A percentile compares a stretch with the other conserved stretches of the same genome.
Evolutionary conservation across 2,113 vertebrate species (phyloP).

Genomic region (Elephas maximus): DNA sequence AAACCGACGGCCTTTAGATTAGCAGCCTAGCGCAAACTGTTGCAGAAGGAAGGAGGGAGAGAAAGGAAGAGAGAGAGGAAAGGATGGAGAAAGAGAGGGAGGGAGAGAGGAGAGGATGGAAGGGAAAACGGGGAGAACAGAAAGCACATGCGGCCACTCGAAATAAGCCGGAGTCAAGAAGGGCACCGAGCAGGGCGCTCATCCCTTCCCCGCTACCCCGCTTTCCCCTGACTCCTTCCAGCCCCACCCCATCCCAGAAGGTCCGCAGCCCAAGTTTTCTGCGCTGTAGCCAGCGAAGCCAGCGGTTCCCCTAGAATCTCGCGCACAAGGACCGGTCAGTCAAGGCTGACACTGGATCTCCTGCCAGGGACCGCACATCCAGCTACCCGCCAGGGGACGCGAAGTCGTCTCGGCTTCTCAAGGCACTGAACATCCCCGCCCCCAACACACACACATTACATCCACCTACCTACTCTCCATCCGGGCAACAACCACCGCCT

Average conservation of each 20-base stretch:
- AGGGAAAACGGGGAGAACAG: not conserved
- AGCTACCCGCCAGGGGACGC: rapidly evolving
- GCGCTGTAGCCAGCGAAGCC: not conserved
- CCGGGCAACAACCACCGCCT: not conserved
- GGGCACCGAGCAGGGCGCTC: not conserved
- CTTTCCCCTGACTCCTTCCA: not conserved
- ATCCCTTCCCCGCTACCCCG: not conserved
- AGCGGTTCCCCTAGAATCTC: not conserved
- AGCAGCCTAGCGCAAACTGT: too few relatives aligned
- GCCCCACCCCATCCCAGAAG: not conserved
- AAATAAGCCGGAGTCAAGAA: not conserved
- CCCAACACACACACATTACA: too few relatives aligned
- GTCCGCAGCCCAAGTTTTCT: not conserved
- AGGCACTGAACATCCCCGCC: not conserved
- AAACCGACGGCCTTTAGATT: not conserved
- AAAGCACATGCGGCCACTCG: not conserved
- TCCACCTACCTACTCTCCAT: not conserved
- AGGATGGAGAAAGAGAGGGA: too few relatives aligned
- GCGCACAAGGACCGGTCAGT: not conserved
- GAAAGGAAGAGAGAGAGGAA: too few relatives aligned
- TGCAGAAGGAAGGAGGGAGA: not conserved
- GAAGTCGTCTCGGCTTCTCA: not conserved
- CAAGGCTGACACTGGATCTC: not conserved
- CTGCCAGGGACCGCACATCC: not conserved
- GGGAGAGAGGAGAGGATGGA: too few relatives aligned